Evolutionary conservation across 2,113 vertebrate genomes (phyloP).

Genomic region (Gallinago undulata): DNA sequence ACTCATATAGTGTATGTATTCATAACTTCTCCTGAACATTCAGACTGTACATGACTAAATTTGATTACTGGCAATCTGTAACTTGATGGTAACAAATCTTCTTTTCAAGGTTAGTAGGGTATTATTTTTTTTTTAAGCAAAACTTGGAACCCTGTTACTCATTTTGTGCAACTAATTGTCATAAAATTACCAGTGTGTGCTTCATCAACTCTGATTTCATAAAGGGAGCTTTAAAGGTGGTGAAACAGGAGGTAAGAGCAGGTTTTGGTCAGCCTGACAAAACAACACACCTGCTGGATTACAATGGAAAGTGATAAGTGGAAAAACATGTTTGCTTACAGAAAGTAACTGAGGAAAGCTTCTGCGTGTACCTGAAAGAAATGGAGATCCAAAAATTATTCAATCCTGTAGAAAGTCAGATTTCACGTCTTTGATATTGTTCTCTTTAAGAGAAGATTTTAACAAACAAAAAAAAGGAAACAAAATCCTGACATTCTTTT

Average conservation of each 20-base stretch:
- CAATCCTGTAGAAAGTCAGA: background rate
- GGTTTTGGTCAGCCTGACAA: background rate
- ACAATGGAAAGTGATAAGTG: background rate
- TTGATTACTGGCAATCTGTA: background rate
- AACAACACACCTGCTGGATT: background rate
- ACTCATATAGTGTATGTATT: background rate
- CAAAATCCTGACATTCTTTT: background rate
- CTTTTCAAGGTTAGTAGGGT: background rate
- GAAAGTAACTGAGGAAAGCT: background rate
- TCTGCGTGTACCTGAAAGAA: background rate
- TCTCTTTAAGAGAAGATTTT: background rate
- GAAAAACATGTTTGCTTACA: background rate
- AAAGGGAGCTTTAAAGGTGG: background rate
- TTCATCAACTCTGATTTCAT: background rate
- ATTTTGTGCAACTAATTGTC: background rate
- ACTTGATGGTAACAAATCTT: background rate
- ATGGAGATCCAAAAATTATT: background rate
- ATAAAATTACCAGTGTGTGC: background rate
- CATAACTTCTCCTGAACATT: background rate
- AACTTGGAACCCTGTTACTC: background rate
- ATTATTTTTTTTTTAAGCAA: background rate
- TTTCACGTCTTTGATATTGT: background rate
- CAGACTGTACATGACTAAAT: background rate
- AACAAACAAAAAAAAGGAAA: background rate
- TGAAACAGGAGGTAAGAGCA: background rate